Evolutionary conservation across 2,888 invertebrate genomes (phyloP), one percentile per base, ranked within the genome.

Genomic region (Acanthoscelides obtectus): DNA sequence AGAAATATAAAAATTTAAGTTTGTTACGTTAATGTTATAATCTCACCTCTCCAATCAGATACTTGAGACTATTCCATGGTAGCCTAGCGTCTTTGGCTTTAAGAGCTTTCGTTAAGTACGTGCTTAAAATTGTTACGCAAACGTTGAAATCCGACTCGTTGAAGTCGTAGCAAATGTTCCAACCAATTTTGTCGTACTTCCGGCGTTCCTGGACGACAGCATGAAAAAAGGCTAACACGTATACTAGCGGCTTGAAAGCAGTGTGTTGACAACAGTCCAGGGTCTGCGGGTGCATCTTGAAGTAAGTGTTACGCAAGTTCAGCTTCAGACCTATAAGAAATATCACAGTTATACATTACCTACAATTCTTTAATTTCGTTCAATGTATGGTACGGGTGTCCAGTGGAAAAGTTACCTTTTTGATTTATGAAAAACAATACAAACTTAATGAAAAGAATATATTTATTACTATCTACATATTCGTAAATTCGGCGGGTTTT

Each of bases 131-230:
- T 83, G 92, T 92, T 80, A 93, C 90, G 86, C 96, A 96, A 45
- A 97, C 96, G 73, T 92, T 90, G 84, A 97, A 97, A 85, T 97
- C 97, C 0, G 95, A 94, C 85, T 97, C 94, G 84, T 95, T 96
- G 86, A 97, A 97, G 86, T 97, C 97, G 84, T 97, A 97, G 70
- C 90, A 89, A 76, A 97, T 94, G 83, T 97, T 97, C 96, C 97
- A 97, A 0, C 97, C 97, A 72, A 97, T 93, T 86, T 97, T 97
- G 81, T 94, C 96, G 84, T 97, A 97, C 83, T 96, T 96, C 76
- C 96, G 90, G 68, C 97, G 89, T 84, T 97, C 97, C 88, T 94
- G 94, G 0, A 97, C 93, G 0, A 97, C 96, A 8, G 95, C 97
- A 83, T 97, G 97, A 87, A 97, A 97, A 87, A 97, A 97, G 0